phyloP scores from a whole-genome alignment of 2,888 invertebrate species.

The Volucella inanis region DNA sequence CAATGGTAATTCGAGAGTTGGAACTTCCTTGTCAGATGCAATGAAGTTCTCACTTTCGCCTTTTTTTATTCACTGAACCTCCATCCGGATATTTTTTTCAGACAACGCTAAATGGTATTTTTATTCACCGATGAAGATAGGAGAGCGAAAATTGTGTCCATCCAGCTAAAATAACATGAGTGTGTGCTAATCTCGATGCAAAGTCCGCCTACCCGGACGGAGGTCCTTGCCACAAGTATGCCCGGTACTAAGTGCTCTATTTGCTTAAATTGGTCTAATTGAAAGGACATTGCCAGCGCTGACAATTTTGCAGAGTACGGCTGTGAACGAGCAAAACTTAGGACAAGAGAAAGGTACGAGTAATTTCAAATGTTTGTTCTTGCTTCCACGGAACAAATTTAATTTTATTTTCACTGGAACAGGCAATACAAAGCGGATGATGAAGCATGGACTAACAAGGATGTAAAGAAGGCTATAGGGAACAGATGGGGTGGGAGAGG shows the following conservation, averaged over 20 bases:
- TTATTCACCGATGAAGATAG: not conserved
- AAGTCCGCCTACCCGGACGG: not conserved
- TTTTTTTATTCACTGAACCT: slow-evolving; percentile 13
- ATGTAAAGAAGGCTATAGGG: no score
- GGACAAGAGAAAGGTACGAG: slow-evolving; percentile 45
- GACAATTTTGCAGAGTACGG: slow-evolving; percentile 36
- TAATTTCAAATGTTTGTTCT: slow-evolving; percentile 64
- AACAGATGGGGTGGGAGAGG: not conserved
- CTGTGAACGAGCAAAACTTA: no score
- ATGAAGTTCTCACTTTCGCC: slow-evolving; percentile 44
- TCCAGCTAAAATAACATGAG: slow-evolving; percentile 12
- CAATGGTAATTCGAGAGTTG: slow-evolving; percentile 11
- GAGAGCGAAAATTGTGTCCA: slow-evolving; percentile 22
- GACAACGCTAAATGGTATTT: slow-evolving; percentile 27
- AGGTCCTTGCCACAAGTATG: slow-evolving; percentile 2
- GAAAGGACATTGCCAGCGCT: slow-evolving; percentile 66
- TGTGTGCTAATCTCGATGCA: slow-evolving; percentile 14
- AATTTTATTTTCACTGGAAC: slow-evolving; percentile 60
- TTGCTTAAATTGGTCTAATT: slow-evolving; percentile 65
- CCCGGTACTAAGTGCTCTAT: slow-evolving; percentile 35
- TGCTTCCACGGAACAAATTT: slow-evolving; percentile 51
- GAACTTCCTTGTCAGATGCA: slow-evolving; percentile 51
- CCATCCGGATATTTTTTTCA: not conserved
- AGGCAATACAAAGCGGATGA: slow-evolving; percentile 52
- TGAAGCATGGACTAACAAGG: not conserved